Conservation (phyloP, 1,140 invertebrate species). For the Cephus cinctus region DNA sequence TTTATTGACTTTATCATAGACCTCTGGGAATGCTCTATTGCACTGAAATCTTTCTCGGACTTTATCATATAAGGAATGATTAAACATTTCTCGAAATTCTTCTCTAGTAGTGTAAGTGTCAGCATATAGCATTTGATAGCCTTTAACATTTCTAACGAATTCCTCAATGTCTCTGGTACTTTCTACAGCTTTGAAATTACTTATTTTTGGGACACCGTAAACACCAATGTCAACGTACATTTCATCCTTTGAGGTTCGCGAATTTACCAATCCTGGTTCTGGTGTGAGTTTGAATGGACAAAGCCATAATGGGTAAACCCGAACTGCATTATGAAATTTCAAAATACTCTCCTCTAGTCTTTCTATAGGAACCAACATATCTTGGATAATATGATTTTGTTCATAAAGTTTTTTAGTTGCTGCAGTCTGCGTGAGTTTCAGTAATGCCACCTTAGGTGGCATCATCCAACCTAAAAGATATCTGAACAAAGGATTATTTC, state of each 20-base stretch:
- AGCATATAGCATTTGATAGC: conserved; percentile 86
- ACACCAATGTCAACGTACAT: conserved; percentile 81
- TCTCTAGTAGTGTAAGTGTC: conserved; percentile 75
- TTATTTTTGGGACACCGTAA: conserved; percentile 72
- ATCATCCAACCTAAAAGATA: conserved; percentile 77
- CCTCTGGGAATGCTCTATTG: conserved; percentile 75
- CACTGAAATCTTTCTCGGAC: conserved; percentile 64
- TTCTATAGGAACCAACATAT: conserved; percentile 77
- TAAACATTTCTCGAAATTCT: conserved; percentile 84
- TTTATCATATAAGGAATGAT: conserved; percentile 75
- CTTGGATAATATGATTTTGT: conserved; percentile 78
- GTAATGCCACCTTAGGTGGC: conserved; percentile 79
- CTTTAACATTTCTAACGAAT: conserved; percentile 67
- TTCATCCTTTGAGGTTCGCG: conserved; percentile 47
- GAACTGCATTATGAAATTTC: conserved; percentile 68
- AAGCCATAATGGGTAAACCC: conserved; percentile 83
- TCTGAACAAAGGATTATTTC: conserved; percentile 76
- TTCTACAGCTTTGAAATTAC: conserved; percentile 63
- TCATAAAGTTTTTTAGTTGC: conserved; percentile 75
- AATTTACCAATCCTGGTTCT: conserved; percentile 71
- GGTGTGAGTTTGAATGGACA: conserved; percentile 75
- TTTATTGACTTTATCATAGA: conserved; percentile 80
- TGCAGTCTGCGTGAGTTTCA: conserved; percentile 79
- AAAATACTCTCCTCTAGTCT: conserved; percentile 62
- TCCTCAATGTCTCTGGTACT: conserved; percentile 72